Conservation (phyloP, 1,140 invertebrate genomes). For the Epicauta chinensis region DNA sequence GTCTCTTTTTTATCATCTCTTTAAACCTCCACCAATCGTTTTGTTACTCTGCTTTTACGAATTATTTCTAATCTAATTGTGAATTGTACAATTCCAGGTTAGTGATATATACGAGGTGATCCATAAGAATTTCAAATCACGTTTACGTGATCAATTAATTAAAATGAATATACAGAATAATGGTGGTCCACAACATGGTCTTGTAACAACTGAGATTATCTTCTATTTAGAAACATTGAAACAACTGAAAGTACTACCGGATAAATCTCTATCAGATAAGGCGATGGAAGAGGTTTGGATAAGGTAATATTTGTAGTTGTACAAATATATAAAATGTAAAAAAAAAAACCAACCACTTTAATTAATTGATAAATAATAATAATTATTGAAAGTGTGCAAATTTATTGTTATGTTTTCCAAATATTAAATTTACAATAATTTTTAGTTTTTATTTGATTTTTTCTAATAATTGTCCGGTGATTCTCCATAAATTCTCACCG, state of each 20-base stretch:
- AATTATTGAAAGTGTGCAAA: too few relatives aligned
- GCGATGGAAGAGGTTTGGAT: slow-evolving; percentile 76
- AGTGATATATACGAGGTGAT: slow-evolving; percentile 74
- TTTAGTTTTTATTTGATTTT: too few relatives aligned
- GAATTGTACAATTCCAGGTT: slow-evolving; percentile 42
- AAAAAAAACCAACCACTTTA: too few relatives aligned
- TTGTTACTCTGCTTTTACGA: too few relatives aligned
- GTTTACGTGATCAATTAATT: slow-evolving; percentile 73
- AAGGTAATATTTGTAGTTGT: slow-evolving; percentile 45
- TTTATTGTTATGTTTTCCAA: too few relatives aligned
- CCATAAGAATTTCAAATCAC: slow-evolving; percentile 81
- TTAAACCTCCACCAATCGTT: too few relatives aligned
- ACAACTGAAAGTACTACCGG: slow-evolving; percentile 73
- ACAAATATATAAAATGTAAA: too few relatives aligned
- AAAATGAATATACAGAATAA: slow-evolving; percentile 89
- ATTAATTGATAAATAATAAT: too few relatives aligned
- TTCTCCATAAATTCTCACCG: slow-evolving; percentile 35
- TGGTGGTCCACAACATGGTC: slow-evolving; percentile 91
- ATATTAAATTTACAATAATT: too few relatives aligned
- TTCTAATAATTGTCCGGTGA: slow-evolving; percentile 3
- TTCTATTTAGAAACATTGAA: slow-evolving; percentile 92
- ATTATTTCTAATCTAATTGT: too few relatives aligned
- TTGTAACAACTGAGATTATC: slow-evolving; percentile 90
- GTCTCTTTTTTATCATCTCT: too few relatives aligned
- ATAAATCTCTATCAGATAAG: slow-evolving; percentile 63